Conservation (phyloP, 2,888 invertebrate genomes). For the Stenodera caucasica region DNA sequence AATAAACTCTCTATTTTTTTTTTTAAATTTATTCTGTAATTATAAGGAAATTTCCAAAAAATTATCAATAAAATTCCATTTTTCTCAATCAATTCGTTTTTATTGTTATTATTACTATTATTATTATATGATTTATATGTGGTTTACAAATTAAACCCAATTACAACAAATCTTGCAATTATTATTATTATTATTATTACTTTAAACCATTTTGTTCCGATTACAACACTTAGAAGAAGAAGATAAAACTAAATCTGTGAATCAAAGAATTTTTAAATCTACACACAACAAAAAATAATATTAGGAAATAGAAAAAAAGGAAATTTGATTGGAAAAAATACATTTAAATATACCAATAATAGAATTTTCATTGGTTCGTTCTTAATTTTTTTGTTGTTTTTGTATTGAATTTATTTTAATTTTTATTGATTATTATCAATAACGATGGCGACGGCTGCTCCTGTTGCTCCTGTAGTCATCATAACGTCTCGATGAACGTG, state of each 20-base stretch:
- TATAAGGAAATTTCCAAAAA: background rate
- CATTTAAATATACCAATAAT: background rate
- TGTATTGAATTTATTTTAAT: background rate
- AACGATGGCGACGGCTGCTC: constrained; percentile 42
- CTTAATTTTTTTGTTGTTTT: background rate
- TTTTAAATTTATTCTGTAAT: background rate
- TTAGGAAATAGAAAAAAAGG: background rate
- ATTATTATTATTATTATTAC: too few species aligned
- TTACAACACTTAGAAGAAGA: background rate
- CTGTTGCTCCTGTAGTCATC: constrained; percentile 45
- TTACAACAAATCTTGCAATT: background rate
- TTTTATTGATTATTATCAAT: constrained; percentile 17
- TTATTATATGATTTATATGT: background rate
- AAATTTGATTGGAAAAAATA: background rate
- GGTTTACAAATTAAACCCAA: background rate
- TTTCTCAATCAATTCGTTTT: background rate
- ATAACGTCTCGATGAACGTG: constrained; percentile 45
- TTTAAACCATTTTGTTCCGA: background rate
- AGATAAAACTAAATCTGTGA: background rate
- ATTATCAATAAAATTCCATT: background rate
- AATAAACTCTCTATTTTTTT: background rate
- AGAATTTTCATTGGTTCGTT: background rate
- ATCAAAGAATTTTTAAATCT: background rate
- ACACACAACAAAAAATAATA: background rate
- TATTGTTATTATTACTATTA: background rate